Base-by-base conservation (phyloP, 2,888 invertebrate genomes). In the Andrena trimmerana region DNA sequence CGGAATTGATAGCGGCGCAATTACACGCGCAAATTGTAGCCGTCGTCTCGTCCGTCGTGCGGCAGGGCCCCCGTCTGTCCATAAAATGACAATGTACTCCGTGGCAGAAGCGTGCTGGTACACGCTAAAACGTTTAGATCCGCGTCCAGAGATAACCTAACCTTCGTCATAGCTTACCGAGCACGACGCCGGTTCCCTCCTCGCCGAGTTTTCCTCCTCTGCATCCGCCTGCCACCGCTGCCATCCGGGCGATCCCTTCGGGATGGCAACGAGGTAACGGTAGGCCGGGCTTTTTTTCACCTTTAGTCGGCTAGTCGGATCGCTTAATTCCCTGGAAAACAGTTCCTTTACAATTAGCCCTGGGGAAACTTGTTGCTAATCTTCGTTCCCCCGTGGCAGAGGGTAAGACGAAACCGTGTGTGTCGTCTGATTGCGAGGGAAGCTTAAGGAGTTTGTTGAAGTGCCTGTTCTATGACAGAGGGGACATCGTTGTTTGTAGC, bases 141-240 rank as follows among this genome's bases (percentile, higher is more conserved):
- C 90, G 88, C 89, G 88, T 88, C 86, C 84, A 70, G 84, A 93
- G 93, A 93, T 93, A 93, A 91, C 88, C 90, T 92, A 92, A 93
- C 93, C 93, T 93, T 92, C 93, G 93, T 93, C 93, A 92, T 92
- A 93, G 93, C 90, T 93, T 92, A 91, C 93, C 91, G 90, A 93
- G 92, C 93, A 87, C 93, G 91, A 93, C 92, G 92, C 92, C 92
- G 92, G 66, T 70, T 68, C 78, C 67, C 57, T 59, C 50, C 29
- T 57, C 78, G 78, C 31, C 83, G 70, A 62, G 62, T 83, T 83
- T 83, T 77, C 83, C 66, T 66, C 75, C 82, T 27, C 62, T 57
- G 71, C 31, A 73, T 84, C 85, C 84, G 83, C 81, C 79, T 86
- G 84, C 86, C 86, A 50, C 48, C 36, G n/a, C 33, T 16, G 48